A percentile compares a stretch with the other conserved stretches of the same genome.
phyloP scores from a whole-genome alignment of 2,113 vertebrate species.

The Penelope pileata region DNA sequence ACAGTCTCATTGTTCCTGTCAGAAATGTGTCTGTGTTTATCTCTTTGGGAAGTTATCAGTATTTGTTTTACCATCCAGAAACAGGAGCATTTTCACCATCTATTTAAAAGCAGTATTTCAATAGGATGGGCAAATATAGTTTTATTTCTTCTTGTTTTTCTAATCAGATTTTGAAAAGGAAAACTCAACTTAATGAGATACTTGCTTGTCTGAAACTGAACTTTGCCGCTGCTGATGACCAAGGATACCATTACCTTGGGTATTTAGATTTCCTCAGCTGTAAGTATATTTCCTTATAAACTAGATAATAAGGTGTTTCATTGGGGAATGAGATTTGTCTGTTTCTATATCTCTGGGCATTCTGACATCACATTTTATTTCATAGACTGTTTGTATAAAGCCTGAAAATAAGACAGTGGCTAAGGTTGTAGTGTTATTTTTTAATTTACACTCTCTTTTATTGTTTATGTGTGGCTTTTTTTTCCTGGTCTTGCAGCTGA shows the following conservation, averaged over 20 bases:
- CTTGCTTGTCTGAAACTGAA: conserved; percentile 27
- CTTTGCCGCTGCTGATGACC: background rate
- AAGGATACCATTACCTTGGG: background rate
- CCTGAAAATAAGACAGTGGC: background rate
- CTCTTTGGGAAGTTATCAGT: background rate
- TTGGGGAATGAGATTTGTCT: background rate
- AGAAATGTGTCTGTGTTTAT: background rate
- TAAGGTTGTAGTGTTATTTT: background rate
- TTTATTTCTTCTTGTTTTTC: background rate
- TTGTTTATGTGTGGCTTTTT: background rate
- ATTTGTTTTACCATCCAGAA: background rate
- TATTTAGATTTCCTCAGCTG: conserved; percentile 16
- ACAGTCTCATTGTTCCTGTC: background rate
- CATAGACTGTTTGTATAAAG: background rate
- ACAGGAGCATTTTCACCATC: background rate
- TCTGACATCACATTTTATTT: background rate
- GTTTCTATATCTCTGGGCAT: background rate
- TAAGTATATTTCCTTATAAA: background rate
- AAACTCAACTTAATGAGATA: conserved; percentile 23
- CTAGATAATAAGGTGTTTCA: background rate
- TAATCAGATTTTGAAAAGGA: conserved; percentile 31
- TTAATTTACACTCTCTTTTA: background rate
- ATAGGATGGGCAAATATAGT: background rate
- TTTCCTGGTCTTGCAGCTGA: background rate
- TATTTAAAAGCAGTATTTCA: background rate